Evolutionary conservation across 2,888 invertebrate genomes (phyloP), one percentile per base, ranked within the genome.

Genomic region (Busseola fusca): DNA sequence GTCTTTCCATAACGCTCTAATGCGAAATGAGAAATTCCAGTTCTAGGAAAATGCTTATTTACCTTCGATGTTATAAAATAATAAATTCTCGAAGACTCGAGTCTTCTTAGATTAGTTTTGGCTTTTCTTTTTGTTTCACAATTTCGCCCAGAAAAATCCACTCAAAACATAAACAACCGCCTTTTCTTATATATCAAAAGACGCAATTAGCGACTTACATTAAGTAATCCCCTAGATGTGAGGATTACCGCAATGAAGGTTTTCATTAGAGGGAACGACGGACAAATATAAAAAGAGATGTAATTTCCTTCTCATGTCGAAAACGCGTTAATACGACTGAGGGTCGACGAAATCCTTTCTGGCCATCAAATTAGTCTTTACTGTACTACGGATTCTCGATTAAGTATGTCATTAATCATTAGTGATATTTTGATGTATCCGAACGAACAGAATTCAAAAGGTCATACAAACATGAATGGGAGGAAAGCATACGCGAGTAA

Each of bases 241-340:
- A 72, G 86, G 87, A 87, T 89, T 88, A 87, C 87, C 84, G 80
- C 87, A 84, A 85, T 83, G 86, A 89, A 87, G 90, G 88, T 89
- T 91, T 91, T 91, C 90, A 91, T 92, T 90, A 91, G 87, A 84
- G 85, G 83, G 85, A 86, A 87, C 88, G 71, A 69, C 88, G 86
- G 88, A 34, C 85, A 85, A 78, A 86, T 88, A 89, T 89, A 91
- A 91, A 91, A 90, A 91, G 88, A 89, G 85, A 88, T 87, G 88
- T 92, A 90, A 92, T 92, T 90, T 88, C 86, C 87, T 88, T 89
- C 89, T 89, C 89, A 87, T 90, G 91, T 88, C 87, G 87, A 88
- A 90, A 87, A 89, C 89, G 89, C 88, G 90, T 86, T 91, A 92
- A 92, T 92, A 89, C 88, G 86, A 82, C 85, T 84, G 86, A 89